A percentile compares a stretch with the other conserved stretches of the same genome.
Evolutionary conservation across 2,888 invertebrate genomes (phyloP).

Genomic region (Chironomus riparius): DNA sequence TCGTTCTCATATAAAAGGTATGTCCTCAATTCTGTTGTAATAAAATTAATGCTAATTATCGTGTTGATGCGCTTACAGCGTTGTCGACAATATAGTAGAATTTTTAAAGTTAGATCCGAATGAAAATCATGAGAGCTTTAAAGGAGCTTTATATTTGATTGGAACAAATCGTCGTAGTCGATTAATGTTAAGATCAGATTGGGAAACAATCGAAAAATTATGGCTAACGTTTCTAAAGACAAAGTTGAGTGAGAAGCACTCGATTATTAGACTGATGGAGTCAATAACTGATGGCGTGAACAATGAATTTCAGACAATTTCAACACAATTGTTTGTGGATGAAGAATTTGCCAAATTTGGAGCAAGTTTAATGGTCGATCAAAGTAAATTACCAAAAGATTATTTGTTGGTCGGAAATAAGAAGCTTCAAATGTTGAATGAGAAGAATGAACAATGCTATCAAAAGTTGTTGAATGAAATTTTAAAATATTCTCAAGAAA

Average conservation of each 20-base stretch:
- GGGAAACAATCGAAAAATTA: conserved; percentile 58
- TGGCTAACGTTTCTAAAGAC: conserved; percentile 74
- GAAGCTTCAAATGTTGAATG: conserved; percentile 39
- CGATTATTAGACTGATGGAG: conserved; percentile 57
- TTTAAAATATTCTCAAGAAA: conserved; percentile 28
- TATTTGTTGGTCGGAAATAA: conserved; percentile 32
- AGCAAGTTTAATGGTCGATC: conserved; percentile 38
- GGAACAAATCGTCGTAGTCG: conserved; percentile 46
- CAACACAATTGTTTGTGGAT: conserved; percentile 50
- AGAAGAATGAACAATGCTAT: conserved; percentile 46
- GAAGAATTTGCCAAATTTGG: conserved; percentile 47
- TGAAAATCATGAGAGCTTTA: conserved; percentile 58
- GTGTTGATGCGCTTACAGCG: conserved; percentile 13
- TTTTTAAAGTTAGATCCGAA: conserved; percentile 53
- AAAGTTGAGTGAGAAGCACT: conserved; percentile 76
- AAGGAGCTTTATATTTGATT: conserved; percentile 65
- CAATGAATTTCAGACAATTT: conserved; percentile 53
- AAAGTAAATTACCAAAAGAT: conserved; percentile 32
- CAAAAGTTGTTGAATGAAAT: conserved; percentile 46
- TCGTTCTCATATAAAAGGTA: conserved; percentile 57
- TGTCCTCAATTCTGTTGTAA: no score
- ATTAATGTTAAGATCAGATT: conserved; percentile 63
- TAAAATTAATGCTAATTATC: no score
- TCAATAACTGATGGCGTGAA: conserved; percentile 47
- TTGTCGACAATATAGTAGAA: conserved; percentile 54